phyloP scores from a whole-genome alignment of 2,797 vertebrate genomes.

The Pelochelys cantorii region DNA sequence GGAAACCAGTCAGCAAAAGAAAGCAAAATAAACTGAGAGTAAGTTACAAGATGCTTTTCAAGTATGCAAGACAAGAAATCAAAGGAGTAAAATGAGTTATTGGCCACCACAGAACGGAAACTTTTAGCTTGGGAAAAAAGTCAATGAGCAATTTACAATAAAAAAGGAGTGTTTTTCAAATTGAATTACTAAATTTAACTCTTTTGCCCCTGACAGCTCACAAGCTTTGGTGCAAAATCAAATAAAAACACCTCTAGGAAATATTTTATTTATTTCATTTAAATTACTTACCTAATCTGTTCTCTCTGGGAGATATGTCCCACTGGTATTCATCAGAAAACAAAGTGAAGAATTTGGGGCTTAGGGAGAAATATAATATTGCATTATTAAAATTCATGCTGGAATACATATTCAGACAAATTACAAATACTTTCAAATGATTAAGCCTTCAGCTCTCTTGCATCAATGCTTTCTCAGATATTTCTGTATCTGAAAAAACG shows the following conservation, averaged over 20 bases:
- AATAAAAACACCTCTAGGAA: conserved; percentile 19
- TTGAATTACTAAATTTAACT: conserved; percentile 51
- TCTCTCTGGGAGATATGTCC: neutral
- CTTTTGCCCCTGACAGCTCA: neutral
- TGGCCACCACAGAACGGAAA: neutral
- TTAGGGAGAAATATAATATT: neutral
- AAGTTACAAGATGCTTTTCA: neutral
- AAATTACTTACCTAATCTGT: conserved; percentile 10
- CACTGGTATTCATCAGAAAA: neutral
- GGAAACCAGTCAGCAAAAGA: neutral
- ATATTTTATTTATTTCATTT: conserved; percentile 10
- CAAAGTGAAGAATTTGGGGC: accelerated
- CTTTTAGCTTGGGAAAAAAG: neutral
- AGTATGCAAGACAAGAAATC: neutral
- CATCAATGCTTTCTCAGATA: neutral
- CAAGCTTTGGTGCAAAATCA: conserved; percentile 16
- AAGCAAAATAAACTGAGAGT: conserved; percentile 4
- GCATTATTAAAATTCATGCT: accelerated
- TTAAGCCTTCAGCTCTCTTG: neutral
- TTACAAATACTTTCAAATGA: accelerated
- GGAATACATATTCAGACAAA: neutral
- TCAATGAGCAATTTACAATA: neutral
- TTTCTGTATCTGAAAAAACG: neutral
- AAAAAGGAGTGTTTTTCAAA: neutral
- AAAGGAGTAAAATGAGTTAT: conserved; percentile 24